Conservation (phyloP, 2,797 vertebrate species). For the Anomalospiza imberbis region DNA sequence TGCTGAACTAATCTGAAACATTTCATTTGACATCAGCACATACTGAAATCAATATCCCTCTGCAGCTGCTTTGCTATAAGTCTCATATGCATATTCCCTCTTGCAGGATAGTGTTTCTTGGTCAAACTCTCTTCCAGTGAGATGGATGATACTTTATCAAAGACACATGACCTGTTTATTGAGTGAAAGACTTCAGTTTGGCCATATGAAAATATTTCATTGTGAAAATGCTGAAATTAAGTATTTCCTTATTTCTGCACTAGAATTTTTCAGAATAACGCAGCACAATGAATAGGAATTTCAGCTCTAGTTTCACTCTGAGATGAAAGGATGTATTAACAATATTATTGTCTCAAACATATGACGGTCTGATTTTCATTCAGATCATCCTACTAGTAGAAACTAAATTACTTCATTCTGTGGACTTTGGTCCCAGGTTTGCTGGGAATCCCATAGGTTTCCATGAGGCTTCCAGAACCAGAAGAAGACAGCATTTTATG, state of each 20-base stretch:
- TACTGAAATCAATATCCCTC: neutral
- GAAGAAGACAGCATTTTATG: neutral
- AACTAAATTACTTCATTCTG: neutral
- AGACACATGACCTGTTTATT: neutral
- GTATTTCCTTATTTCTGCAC: neutral
- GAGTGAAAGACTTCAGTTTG: neutral
- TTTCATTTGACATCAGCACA: conserved; percentile 19
- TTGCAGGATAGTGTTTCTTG: neutral
- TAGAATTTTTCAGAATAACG: neutral
- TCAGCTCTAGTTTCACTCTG: neutral
- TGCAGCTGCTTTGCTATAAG: conserved; percentile 3
- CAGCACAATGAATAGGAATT: neutral
- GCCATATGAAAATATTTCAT: neutral
- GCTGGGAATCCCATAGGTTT: neutral
- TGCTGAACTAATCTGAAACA: conserved; percentile 5
- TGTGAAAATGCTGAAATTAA: conserved; percentile 1
- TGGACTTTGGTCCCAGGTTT: neutral
- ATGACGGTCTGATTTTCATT: neutral
- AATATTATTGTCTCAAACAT: neutral
- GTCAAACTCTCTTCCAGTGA: neutral
- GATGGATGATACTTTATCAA: neutral
- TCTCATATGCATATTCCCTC: neutral
- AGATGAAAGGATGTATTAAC: neutral
- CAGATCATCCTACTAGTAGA: neutral
- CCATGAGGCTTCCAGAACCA: neutral